Percentiles rank a stretch among this genome's conserved stretches.
Conservation (phyloP, 2,797 vertebrate genomes). For the Synanceia verrucosa region DNA sequence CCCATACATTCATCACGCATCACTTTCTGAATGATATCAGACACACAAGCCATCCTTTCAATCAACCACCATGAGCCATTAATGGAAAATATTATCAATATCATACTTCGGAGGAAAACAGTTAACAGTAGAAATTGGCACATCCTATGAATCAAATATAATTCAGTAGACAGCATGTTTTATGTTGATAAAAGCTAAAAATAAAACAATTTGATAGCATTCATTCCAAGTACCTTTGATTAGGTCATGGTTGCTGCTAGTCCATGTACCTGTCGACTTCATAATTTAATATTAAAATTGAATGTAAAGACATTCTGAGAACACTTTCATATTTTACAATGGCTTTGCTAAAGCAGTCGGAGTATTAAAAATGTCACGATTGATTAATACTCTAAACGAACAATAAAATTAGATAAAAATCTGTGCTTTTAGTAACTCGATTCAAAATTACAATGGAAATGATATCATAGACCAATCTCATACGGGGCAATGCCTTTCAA, state of each 20-base stretch:
- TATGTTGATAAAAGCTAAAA: neutral
- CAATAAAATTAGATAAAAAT: neutral
- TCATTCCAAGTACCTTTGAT: neutral
- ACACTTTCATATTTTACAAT: neutral
- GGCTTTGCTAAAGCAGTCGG: neutral
- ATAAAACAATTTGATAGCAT: neutral
- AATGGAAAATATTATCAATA: neutral
- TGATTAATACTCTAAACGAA: slow-evolving; percentile 1
- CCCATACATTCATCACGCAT: neutral
- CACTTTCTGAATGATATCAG: slow-evolving; percentile 25
- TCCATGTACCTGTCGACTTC: neutral
- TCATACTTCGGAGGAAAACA: slow-evolving; percentile 2
- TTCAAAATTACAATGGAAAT: neutral
- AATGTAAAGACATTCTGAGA: neutral
- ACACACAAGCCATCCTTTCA: slow-evolving; percentile 17
- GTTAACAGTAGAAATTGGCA: slow-evolving; percentile 1
- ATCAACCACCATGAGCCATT: slow-evolving; percentile 12
- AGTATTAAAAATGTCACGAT: neutral
- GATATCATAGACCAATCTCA: neutral
- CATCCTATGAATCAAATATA: neutral
- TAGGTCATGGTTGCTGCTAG: neutral
- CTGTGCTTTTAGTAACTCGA: slow-evolving; percentile 26
- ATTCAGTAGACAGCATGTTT: slow-evolving; percentile 7
- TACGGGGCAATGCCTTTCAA: neutral
- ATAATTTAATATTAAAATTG: neutral